Conservation (phyloP, 2,113 vertebrate species). For the Brachyhypopomus occidentalis region DNA sequence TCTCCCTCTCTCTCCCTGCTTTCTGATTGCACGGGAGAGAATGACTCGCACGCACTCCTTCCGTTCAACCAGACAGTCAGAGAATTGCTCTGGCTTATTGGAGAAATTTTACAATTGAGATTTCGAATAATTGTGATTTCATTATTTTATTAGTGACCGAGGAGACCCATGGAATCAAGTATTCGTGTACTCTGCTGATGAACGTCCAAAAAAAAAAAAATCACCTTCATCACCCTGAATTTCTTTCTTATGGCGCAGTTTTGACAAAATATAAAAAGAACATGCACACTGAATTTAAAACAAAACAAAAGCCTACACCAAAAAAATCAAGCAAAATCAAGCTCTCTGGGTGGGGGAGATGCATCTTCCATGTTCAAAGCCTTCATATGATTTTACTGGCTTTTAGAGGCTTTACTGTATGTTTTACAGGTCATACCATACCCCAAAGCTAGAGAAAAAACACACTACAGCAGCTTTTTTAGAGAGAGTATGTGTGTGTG, state of each 20-base stretch:
- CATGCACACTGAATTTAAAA: no score
- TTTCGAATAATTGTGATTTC: not conserved
- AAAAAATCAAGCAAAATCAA: no score
- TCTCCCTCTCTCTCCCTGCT: slow-evolving; percentile 16
- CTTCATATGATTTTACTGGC: not conserved
- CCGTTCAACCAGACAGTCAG: slow-evolving; percentile 3
- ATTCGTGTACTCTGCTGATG: not conserved
- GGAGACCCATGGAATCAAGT: not conserved
- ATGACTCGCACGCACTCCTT: slow-evolving; percentile 14
- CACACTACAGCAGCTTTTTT: not conserved
- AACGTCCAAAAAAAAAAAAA: not conserved
- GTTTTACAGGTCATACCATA: slow-evolving; percentile 1
- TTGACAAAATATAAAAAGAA: no score
- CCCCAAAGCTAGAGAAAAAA: slow-evolving; percentile 15
- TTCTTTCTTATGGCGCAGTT: no score
- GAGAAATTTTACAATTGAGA: slow-evolving; percentile 14
- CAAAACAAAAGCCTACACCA: not conserved
- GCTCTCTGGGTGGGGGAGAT: not conserved
- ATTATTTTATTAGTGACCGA: not conserved
- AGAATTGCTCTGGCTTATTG: slow-evolving; percentile 11
- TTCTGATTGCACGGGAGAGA: slow-evolving; percentile 6
- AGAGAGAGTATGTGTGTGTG: slow-evolving; percentile 1
- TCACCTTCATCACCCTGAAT: not conserved
- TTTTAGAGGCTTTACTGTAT: not conserved
- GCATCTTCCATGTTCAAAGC: not conserved